Conservation (phyloP, 1,140 invertebrate species). For the Drosophila oshimai region DNA sequence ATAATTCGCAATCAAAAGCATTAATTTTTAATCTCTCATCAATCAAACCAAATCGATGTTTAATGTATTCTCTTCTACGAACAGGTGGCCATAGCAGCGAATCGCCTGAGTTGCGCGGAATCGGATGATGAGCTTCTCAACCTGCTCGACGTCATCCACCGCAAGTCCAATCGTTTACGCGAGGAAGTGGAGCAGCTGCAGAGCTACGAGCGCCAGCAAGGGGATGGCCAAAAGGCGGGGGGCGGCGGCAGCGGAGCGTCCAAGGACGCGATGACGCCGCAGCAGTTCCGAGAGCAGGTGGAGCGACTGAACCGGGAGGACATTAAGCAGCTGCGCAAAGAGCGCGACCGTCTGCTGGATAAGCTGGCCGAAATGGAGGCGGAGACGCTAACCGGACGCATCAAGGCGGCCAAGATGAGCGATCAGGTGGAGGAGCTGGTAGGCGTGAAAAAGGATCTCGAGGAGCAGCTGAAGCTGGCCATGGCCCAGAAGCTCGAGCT, state of each 20-base stretch:
- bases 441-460: conserved; percentile 85
- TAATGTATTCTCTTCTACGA: background rate
- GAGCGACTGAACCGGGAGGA: conserved; percentile 82
- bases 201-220: conserved; percentile 59
- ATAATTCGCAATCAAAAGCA: no score
- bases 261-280: conserved; percentile 59
- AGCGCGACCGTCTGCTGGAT: conserved; percentile 88
- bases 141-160: conserved; percentile 92
- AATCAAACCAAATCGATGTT: background rate
- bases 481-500: conserved; percentile 84
- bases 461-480: conserved; percentile 85
- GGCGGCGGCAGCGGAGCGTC: conserved; percentile 15
- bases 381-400: conserved; percentile 86
- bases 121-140: conserved; percentile 93
- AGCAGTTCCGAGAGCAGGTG: conserved; percentile 77
- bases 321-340: conserved; percentile 85
- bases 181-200: conserved; percentile 87
- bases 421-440: conserved; percentile 85
- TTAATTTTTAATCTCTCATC: background rate
- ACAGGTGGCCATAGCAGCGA: conserved; percentile 73
- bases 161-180: conserved; percentile 89
- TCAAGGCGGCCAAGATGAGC: conserved; percentile 86
- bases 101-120: conserved; percentile 82
- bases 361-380: conserved; percentile 89
- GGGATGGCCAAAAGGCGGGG: conserved; percentile 5